Base-by-base conservation (phyloP, 2,888 invertebrate genomes). In the Uloborus plumipes region DNA sequence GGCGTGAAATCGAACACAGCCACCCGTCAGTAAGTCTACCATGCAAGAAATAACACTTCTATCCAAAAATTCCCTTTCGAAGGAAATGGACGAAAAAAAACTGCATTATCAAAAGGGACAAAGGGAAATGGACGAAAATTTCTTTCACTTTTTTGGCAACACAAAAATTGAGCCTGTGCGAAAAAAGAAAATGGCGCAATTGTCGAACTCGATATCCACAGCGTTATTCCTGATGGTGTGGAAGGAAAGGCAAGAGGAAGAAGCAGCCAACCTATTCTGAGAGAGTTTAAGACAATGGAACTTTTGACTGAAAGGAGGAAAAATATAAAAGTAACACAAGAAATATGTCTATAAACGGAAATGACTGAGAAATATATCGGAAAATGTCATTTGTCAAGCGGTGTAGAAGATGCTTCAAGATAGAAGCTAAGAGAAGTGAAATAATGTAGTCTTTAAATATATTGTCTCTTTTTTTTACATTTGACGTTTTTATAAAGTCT, bases 341-440 rank as follows among this genome's bases (percentile, higher is more conserved):
- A 50, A 20, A 14, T n/a, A 61, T 59, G 59, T 50, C 75, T 50
- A 61, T 50, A 16, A 50, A 18, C 14, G 64, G 64, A 72, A 73
- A 73, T 73, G 61, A 67, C 75, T 31, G 50, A 61, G 75, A 50
- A 66, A 50, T 75, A 47, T 61, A 67, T 61, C 61, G 55, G 31
- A 49, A 67, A 75, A 26, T 59, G 75, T 75, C 66, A 61, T 75
- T 75, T 75, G 75, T 75, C 75, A 75, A 49, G 49, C 39, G 39
- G 39, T 66, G 67, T 50, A 61, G 7, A 18, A 55, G 65, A 65
- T 58, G 58, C 51, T 51, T 39, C 39, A 16, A 20, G 75, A 67
- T 75, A 75, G 66, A 75, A 75, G 67, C 66, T 66, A 18, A 20
- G 20, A 20, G 20, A 66, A 26, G 39, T 39, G 39, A 39, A 39